Base-by-base conservation (phyloP, 30 jellyfish, hydroid and myxozoan species). In the Nemopilema nomurai region DNA sequence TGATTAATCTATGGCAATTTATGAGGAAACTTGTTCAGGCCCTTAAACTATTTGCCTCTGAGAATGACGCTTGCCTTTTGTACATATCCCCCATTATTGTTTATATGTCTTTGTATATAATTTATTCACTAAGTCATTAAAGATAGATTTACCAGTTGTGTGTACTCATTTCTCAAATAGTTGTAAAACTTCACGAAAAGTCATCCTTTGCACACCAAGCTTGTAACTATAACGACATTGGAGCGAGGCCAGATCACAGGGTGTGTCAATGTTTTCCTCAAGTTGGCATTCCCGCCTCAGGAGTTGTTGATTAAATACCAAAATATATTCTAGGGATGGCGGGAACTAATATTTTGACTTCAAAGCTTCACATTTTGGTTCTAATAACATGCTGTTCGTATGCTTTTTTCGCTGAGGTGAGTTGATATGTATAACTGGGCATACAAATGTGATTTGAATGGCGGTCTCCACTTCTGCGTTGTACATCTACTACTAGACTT, bases 341-440 rank as follows among this genome's bases (percentile, higher is more conserved):
- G 30, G 18, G 57, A 51, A 17, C 67, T 8, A 1, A 49, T 32
- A 21, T 20, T 22, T 66, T 29, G 27, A 1, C 69, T 16, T 8
- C n/a, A 18, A 62, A 29, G 57, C 23, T 32, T 3, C 80, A 71
- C 20, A 1, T 69, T 13, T 31, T 8, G 25, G 1, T 74, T 23
- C 22, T 69, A 1, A 1, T 71, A 8, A 25, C 62, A 26, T 69
- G n/a, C 23, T 20, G 28, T 19, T 24, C 51, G 74, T 68, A 69
- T 16, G 6, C 32, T 62, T 4, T 77, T 50, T 67, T 67, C 41
- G 88, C 27, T 6, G 75, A 41, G 93, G 82, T 85, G 63, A 71
- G 76, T 28, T 71, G 26, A 28, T 16, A 8, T 13, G 21, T 29
- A 31, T 65, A 20, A 0, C 16, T 17, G 25, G 16, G 23, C 74